These are phyloP conservation scores for Minunthozetes semirufus DNA, from an alignment of 2,888 invertebrate species.

Conservation along the genomic window DNA sequence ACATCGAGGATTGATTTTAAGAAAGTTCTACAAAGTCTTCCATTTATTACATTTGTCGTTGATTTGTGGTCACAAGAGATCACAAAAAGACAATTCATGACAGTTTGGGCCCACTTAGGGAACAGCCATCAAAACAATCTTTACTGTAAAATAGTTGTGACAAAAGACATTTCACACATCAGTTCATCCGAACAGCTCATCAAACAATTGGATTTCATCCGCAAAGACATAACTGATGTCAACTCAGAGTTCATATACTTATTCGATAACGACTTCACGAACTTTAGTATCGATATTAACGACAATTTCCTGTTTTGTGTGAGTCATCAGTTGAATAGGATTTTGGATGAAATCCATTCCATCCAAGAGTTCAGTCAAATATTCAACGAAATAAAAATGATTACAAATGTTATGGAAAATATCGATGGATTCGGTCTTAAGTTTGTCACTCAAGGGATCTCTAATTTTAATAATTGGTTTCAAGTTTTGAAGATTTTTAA, in stretches of 20 bases:
- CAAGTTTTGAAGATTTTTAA: neutral
- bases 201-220: constrained; percentile 17
- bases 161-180: constrained; percentile 6
- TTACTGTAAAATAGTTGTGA: neutral
- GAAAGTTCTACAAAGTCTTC: too few relatives aligned
- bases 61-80: constrained; percentile 19
- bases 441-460: neutral
- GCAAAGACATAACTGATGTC: neutral
- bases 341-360: neutral
- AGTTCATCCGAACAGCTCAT: neutral
- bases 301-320: constrained; percentile 6
- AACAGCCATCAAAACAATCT: neutral
- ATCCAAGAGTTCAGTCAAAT: constrained; percentile 3
- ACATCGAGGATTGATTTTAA: neutral
- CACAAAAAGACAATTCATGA: constrained; percentile 7
- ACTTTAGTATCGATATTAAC: neutral
- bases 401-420: neutral
- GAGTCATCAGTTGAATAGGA: constrained; percentile 1
- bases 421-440: neutral
- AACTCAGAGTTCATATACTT: neutral
- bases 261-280: neutral
- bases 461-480: neutral
- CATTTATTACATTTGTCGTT: neutral
- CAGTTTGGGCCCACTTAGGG: constrained; percentile 10
- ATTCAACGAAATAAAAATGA: neutral